Evolutionary conservation across 2,888 invertebrate species (phyloP).

Genomic region (Stramonita haemastoma): DNA sequence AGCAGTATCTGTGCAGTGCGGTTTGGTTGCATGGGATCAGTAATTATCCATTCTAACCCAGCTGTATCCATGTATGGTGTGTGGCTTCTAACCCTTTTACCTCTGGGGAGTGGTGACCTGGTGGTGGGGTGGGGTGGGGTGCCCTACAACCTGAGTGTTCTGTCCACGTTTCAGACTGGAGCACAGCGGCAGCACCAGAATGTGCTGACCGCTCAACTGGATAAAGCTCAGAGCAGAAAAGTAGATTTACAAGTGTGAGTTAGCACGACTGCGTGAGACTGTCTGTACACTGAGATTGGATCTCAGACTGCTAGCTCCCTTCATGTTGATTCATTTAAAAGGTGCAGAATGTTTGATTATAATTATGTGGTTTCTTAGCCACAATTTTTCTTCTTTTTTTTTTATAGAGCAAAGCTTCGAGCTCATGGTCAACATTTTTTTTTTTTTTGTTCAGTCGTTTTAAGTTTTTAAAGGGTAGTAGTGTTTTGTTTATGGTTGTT

Average conservation of each 20-base stretch:
- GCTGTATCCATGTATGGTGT: background rate
- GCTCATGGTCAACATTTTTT: too few relatives aligned
- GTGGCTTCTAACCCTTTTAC: background rate
- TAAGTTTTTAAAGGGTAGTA: background rate
- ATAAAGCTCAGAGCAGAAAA: conserved; percentile 68
- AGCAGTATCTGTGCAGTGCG: background rate
- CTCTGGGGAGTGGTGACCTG: background rate
- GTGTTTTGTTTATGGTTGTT: background rate
- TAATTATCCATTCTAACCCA: background rate
- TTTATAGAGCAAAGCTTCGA: background rate
- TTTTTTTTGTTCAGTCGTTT: background rate
- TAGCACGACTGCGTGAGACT: background rate
- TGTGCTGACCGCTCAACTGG: conserved; percentile 23
- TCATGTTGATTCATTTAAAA: too few relatives aligned
- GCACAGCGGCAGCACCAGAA: conserved; percentile 34
- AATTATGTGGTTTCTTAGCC: background rate
- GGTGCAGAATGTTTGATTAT: background rate
- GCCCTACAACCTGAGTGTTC: background rate
- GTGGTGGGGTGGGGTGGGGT: background rate
- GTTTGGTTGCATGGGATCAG: background rate
- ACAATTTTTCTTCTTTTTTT: background rate
- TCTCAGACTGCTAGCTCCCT: too few relatives aligned
- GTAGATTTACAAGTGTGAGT: conserved; percentile 68
- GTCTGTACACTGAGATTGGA: too few relatives aligned
- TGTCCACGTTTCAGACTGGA: conserved; percentile 27